Conservation (phyloP, 2,797 vertebrate genomes). For the Amphiprion clarkii region DNA sequence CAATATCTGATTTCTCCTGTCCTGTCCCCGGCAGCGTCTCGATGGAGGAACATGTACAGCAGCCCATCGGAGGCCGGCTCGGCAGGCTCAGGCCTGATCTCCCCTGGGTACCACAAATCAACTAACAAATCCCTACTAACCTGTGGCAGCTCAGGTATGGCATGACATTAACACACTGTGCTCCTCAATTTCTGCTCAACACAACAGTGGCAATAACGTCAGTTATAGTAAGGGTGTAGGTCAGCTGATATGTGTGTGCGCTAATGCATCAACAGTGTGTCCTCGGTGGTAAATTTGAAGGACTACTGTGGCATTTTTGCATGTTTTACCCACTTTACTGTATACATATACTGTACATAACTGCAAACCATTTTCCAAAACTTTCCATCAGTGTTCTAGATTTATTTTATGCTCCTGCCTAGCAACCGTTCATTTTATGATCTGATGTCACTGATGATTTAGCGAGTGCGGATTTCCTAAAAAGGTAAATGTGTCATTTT, state of each 20-base stretch:
- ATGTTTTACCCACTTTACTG: constrained; percentile 41
- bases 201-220: constrained; percentile 50
- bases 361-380: constrained; percentile 33
- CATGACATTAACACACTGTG: constrained; percentile 84
- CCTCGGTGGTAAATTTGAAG: constrained; percentile 16
- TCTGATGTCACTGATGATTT: background rate
- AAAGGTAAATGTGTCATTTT: constrained; percentile 1
- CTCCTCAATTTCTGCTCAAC: constrained; percentile 60
- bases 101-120: constrained; percentile 96
- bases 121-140: constrained; percentile 99
- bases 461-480: background rate
- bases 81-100: constrained; percentile 89
- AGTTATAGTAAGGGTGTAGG: constrained; percentile 39
- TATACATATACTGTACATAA: constrained; percentile 3
- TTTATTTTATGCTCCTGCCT: background rate
- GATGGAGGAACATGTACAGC: constrained; percentile 96
- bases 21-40: constrained; percentile 87
- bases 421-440: constrained; percentile 1
- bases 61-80: constrained; percentile 89
- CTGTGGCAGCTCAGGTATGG: constrained; percentile 97
- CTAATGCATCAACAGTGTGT: constrained; percentile 42
- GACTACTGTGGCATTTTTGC: constrained; percentile 37
- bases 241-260: constrained; percentile 32
- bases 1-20: constrained; percentile 30
- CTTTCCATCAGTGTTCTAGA: background rate